These are phyloP conservation scores for Contarinia nasturtii DNA, from an alignment of 1,140 invertebrate genomes.

Conservation along the genomic window DNA sequence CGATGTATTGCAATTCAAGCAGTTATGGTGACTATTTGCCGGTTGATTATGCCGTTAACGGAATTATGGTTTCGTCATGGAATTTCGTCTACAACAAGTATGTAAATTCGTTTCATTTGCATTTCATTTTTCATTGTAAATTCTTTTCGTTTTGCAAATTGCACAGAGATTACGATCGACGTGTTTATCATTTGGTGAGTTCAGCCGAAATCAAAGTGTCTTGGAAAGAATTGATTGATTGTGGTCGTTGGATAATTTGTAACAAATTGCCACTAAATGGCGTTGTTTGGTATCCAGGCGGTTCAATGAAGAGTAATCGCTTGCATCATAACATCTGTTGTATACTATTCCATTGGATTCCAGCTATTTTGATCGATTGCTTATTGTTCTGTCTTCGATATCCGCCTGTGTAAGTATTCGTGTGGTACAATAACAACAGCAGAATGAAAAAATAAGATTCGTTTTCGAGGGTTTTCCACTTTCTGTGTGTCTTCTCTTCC, in stretches of 20 bases:
- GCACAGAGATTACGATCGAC: constrained; percentile 24
- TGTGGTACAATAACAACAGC: neutral
- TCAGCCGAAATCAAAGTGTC: constrained; percentile 65
- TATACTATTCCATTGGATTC: constrained; percentile 66
- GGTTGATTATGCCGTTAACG: constrained; percentile 57
- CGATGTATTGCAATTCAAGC: constrained; percentile 36
- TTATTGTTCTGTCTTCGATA: constrained; percentile 55
- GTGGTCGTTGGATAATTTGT: constrained; percentile 58
- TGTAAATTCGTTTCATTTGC: neutral
- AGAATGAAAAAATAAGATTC: no score
- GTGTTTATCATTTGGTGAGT: constrained; percentile 49
- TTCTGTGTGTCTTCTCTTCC: neutral
- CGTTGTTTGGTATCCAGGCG: constrained; percentile 74
- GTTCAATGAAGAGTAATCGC: constrained; percentile 66
- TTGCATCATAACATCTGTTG: constrained; percentile 58
- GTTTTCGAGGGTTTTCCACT: no score
- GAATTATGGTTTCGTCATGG: constrained; percentile 52
- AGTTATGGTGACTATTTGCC: constrained; percentile 47
- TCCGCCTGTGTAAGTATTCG: constrained; percentile 54
- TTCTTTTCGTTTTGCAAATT: neutral
- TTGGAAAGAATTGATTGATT: constrained; percentile 62
- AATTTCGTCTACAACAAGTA: constrained; percentile 30
- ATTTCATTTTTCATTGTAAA: constrained; percentile 5
- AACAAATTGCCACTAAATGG: constrained; percentile 54
- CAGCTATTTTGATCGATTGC: constrained; percentile 61